A percentile compares a stretch with the other conserved stretches of the same genome.
Evolutionary conservation across 2,113 vertebrate species (phyloP).

Genomic region (Laticauda laticaudata): DNA sequence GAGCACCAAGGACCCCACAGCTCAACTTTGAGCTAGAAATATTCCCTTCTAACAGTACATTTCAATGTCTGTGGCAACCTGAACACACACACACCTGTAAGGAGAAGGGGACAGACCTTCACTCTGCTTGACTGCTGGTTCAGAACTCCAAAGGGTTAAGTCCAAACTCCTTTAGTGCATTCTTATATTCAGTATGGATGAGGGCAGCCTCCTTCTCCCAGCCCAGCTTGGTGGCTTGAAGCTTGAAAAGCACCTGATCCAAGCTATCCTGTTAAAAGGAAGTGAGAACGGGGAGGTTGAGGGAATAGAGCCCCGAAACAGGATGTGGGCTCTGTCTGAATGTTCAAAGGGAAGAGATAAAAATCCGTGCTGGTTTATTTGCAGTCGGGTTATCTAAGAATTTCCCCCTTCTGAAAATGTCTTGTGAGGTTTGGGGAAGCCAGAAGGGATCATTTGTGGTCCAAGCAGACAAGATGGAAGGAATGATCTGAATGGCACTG

Average conservation of each 20-base stretch:
- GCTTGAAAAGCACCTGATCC: conserved; percentile 67
- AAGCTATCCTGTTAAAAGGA: conserved; percentile 64
- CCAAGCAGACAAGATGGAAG: not conserved
- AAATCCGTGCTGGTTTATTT: not conserved
- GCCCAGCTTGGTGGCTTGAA: conserved; percentile 49
- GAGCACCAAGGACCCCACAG: not conserved
- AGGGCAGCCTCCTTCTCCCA: conserved; percentile 55
- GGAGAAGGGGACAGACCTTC: too few species aligned
- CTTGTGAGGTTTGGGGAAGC: not conserved
- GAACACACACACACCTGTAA: too few species aligned
- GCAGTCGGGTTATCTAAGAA: too few species aligned
- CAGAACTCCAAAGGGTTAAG: conserved; percentile 68
- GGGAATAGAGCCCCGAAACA: not conserved
- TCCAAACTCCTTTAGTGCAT: conserved; percentile 67
- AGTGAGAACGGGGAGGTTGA: not conserved
- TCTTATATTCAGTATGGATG: conserved; percentile 61
- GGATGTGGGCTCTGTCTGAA: not conserved
- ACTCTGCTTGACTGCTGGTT: too few species aligned
- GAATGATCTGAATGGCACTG: not conserved
- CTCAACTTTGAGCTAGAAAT: not conserved
- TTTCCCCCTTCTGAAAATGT: not conserved
- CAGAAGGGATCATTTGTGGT: too few species aligned
- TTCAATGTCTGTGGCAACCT: too few species aligned
- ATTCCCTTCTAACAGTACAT: not conserved
- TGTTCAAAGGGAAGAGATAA: too few species aligned